These are phyloP conservation scores for Drosophila nikananu DNA, from an alignment of 1,140 invertebrate genomes.

Conservation along the genomic window DNA sequence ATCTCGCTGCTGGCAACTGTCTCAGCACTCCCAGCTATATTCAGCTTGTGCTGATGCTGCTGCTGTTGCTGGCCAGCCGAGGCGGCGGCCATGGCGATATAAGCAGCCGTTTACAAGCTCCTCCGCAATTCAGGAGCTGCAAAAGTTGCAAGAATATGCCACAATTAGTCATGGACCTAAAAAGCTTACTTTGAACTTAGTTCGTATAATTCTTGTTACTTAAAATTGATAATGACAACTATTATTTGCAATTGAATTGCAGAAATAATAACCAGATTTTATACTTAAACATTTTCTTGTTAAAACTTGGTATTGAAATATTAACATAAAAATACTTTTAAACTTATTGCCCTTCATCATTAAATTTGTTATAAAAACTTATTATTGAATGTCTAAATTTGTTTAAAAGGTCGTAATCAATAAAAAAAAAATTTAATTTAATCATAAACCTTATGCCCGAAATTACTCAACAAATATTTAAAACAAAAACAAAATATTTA, in stretches of 20 bases:
- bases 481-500: neutral
- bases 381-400: neutral
- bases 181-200: too few relatives aligned
- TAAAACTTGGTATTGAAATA: neutral
- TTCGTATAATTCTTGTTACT: too few relatives aligned
- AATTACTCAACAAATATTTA: neutral
- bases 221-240: too few relatives aligned
- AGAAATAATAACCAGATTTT: too few relatives aligned
- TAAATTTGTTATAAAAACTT: neutral
- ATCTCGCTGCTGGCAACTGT: conserved; percentile 53
- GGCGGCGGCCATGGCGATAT: conserved; percentile 79
- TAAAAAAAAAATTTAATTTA: neutral
- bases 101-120: conserved; percentile 62
- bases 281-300: too few relatives aligned
- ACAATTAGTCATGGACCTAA: conserved; percentile 13
- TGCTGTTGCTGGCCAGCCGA: conserved; percentile 81
- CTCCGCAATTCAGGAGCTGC: conserved; percentile 58
- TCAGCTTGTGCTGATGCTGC: conserved; percentile 74
- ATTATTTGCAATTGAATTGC: too few relatives aligned
- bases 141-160: conserved; percentile 21
- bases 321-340: neutral
- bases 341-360: neutral
- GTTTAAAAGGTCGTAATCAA: neutral
- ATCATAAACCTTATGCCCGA: neutral
- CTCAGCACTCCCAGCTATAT: conserved; percentile 69